These are phyloP conservation scores for Drosophila pandora DNA, from an alignment of 1,140 invertebrate species.

Conservation along the genomic window DNA sequence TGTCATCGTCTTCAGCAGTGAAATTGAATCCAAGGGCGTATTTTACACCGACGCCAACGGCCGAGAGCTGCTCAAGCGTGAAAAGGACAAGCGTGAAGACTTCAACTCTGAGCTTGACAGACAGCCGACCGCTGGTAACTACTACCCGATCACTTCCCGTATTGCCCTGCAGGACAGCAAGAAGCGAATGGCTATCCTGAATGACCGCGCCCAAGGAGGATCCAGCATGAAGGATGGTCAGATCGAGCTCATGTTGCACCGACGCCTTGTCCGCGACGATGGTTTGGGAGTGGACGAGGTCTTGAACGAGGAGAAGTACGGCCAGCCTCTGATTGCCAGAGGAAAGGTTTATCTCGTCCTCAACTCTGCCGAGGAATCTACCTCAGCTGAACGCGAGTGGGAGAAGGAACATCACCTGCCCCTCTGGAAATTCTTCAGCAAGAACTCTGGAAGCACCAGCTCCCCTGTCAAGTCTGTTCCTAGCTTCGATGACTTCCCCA, in stretches of 20 bases:
- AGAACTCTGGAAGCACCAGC: constrained; percentile 78
- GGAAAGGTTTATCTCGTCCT: constrained; percentile 89
- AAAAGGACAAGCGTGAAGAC: constrained; percentile 89
- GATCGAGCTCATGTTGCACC: constrained; percentile 94
- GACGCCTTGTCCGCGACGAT: constrained; percentile 95
- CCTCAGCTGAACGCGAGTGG: constrained; percentile 46
- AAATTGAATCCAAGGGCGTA: constrained; percentile 86
- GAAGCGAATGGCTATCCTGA: constrained; percentile 88
- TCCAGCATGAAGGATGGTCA: constrained; percentile 90
- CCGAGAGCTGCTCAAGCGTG: constrained; percentile 92
- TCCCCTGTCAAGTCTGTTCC: constrained; percentile 35
- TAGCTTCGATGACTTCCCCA: constrained; percentile 84
- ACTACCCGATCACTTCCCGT: constrained; percentile 95
- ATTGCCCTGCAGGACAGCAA: constrained; percentile 87
- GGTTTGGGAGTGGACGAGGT: constrained; percentile 97
- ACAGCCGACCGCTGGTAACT: constrained; percentile 90
- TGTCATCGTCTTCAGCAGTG: constrained; percentile 88
- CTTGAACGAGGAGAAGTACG: constrained; percentile 93
- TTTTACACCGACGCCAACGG: constrained; percentile 99
- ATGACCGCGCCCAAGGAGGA: constrained; percentile 95
- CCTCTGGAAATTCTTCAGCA: constrained; percentile 77
- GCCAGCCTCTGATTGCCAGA: constrained; percentile 91
- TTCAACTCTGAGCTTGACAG: constrained; percentile 89
- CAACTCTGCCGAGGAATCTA: constrained; percentile 78
- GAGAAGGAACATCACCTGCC: constrained; percentile 69